Evolutionary conservation across 1,140 invertebrate genomes (phyloP), one percentile per base, ranked within the genome.

Genomic region (Sinonovacula constricta): DNA sequence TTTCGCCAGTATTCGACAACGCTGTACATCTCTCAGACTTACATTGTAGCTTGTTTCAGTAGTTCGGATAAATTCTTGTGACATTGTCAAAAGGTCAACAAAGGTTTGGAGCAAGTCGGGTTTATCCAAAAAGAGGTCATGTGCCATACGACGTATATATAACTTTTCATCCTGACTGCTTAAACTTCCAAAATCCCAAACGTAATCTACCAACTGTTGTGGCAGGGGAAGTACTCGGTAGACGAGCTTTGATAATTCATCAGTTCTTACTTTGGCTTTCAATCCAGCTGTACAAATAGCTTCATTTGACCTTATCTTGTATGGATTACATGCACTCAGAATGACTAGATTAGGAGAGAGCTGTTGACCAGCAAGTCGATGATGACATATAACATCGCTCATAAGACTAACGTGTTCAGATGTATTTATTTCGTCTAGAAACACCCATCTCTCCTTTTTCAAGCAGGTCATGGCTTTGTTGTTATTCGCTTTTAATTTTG

Each of bases 371-470:
- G 71, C 54, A 34, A 72, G 78, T 24, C 7, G 56, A 33, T 81
- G 77, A 26, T 86, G 83, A 57, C 85, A 85, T n/a, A 85, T 59
- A 12, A 83, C 70, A 30, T 85, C 81, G 60, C 31, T 57, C 4
- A 86, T 76, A 2, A 85, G 28, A 4, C 85, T 81, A 34, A 86
- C 54, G 49, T 79, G 59, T 2, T 84, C 72, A 53, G 79, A 83
- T 15, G 85, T 85, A 51, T 85, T 85, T 10, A 86, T 83, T 83
- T 85, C 85, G 81, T 85, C 83, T 4, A 84, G 49, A 63, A 86
- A 85, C 24, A 86, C 18, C 80, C 81, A 83, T 4, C 31, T 34
- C 18, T 33, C 22, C 24, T 15, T 33, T 22, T 59, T 18, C 39
- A 67, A 18, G 15, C 63, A 26, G 14, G 33, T 0, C n/a, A 34